phyloP scores from a whole-genome alignment of 2,113 vertebrate genomes.

The Rafetus swinhoei region DNA sequence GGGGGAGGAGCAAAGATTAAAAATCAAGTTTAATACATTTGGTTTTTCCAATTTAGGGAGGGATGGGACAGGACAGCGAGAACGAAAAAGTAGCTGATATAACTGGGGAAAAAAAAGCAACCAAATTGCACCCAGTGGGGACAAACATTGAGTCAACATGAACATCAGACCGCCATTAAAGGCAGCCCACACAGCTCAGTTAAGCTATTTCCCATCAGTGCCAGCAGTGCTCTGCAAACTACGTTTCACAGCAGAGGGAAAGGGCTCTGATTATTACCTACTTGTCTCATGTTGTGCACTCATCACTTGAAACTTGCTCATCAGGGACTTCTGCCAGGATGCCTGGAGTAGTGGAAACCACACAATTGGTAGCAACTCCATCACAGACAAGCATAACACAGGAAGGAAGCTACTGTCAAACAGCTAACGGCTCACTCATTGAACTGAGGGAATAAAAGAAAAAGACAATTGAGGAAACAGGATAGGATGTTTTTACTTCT shows the following conservation, averaged over 20 bases:
- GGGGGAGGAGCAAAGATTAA: background rate
- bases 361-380: background rate
- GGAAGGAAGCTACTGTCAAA: constrained; percentile 28
- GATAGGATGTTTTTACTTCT: background rate
- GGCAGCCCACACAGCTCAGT: accelerated
- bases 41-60: background rate
- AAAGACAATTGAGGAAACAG: too few relatives aligned
- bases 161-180: background rate
- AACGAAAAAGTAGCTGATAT: accelerated
- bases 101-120: background rate
- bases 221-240: background rate
- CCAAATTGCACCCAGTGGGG: background rate
- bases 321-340: background rate
- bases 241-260: background rate
- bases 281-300: background rate
- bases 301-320: background rate
- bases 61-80: background rate
- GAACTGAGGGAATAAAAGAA: too few relatives aligned
- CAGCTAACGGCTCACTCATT: background rate
- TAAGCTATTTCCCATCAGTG: background rate
- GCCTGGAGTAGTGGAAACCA: background rate
- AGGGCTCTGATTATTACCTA: background rate
- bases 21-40: background rate
- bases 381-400: background rate
- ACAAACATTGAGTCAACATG: background rate